Conservation (phyloP, 2,888 invertebrate species). For the Apomyelois bistriatella region DNA sequence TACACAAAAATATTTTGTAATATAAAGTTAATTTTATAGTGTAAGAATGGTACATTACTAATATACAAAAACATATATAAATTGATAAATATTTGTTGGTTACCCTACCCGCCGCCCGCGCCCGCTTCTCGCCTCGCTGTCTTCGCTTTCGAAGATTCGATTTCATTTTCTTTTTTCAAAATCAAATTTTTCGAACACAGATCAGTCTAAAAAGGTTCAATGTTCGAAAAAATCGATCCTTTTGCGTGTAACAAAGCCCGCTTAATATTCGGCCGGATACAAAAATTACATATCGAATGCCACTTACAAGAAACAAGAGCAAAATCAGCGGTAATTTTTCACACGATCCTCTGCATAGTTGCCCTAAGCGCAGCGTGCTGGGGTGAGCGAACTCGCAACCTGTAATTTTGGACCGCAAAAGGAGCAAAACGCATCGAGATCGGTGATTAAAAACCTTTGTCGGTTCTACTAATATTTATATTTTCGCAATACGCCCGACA, state of each 20-base stretch:
- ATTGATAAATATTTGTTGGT: not conserved
- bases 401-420: conserved; percentile 80
- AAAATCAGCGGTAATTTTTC: conserved; percentile 73
- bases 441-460: conserved; percentile 80
- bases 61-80: no score
- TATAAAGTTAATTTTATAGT: no score
- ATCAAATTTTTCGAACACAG: conserved; percentile 28
- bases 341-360: conserved; percentile 76
- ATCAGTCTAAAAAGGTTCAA: conserved; percentile 20
- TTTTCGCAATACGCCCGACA: conserved; percentile 77
- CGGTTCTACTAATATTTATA: conserved; percentile 81
- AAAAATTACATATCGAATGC: conserved; percentile 70
- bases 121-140: conserved; percentile 33
- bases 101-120: conserved; percentile 25
- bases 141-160: conserved; percentile 37
- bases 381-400: conserved; percentile 76
- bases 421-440: conserved; percentile 72
- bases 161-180: conserved; percentile 57
- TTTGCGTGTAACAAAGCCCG: conserved; percentile 35
- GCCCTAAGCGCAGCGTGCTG: conserved; percentile 72
- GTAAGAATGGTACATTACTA: no score
- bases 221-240: conserved; percentile 29
- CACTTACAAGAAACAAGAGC: conserved; percentile 74
- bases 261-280: conserved; percentile 58
- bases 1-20: no score